phyloP scores from a whole-genome alignment of 2,888 invertebrate species.

The Pyrgus malvae region DNA sequence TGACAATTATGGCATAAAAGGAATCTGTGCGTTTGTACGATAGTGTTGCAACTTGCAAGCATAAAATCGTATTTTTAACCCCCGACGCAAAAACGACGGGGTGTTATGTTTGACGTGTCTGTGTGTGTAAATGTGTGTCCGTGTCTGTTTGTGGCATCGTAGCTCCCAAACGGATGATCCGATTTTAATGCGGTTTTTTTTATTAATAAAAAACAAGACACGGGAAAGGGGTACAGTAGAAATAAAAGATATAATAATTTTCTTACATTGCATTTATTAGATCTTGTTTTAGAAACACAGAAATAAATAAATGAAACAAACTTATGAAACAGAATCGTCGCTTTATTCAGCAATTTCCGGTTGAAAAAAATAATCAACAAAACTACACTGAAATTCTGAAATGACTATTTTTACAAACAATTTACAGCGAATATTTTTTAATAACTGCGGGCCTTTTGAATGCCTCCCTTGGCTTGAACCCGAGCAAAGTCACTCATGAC shows the following conservation, averaged over 20 bases:
- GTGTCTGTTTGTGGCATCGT: no score
- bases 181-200: no score
- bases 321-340: slow-evolving; percentile 74
- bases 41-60: no score
- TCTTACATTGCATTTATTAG: slow-evolving; percentile 25
- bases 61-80: no score
- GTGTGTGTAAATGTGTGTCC: no score
- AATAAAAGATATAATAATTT: slow-evolving; percentile 10
- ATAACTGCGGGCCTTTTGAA: slow-evolving; percentile 45
- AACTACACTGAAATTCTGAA: slow-evolving; percentile 77
- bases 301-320: slow-evolving; percentile 56
- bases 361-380: slow-evolving; percentile 78
- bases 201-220: no score
- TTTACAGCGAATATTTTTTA: slow-evolving; percentile 67
- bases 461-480: slow-evolving; percentile 42
- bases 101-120: no score
- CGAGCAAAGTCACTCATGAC: slow-evolving; percentile 37
- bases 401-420: slow-evolving; percentile 79
- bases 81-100: no score
- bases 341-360: slow-evolving; percentile 79
- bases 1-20: no score
- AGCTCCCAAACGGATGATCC: no score
- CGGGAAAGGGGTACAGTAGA: background rate
- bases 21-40: no score
- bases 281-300: slow-evolving; percentile 26